Conservation (phyloP, 2,113 vertebrate genomes). For the Nesoenas mayeri region DNA sequence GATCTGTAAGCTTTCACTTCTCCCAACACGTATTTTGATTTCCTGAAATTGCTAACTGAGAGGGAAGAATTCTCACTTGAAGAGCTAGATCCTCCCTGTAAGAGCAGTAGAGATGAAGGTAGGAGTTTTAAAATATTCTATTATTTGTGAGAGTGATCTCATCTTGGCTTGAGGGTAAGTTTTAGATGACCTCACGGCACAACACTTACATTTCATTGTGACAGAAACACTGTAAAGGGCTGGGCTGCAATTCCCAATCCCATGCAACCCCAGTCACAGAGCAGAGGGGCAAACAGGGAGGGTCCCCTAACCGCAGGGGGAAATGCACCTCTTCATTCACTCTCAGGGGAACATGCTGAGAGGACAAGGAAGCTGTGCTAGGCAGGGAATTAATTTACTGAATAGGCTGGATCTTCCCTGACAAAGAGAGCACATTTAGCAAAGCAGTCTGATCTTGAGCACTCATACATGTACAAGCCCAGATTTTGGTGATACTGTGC, state of each 20-base stretch:
- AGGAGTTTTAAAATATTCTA: neutral
- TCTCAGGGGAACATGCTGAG: neutral
- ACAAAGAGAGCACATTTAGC: neutral
- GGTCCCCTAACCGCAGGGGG: neutral
- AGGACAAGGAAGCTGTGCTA: neutral
- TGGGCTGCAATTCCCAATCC: neutral
- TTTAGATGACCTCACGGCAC: neutral
- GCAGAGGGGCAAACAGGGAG: neutral
- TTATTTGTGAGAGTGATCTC: neutral
- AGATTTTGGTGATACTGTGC: neutral
- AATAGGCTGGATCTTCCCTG: neutral
- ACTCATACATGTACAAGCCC: neutral
- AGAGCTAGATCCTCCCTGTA: neutral
- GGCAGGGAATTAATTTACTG: neutral
- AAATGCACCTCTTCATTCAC: neutral
- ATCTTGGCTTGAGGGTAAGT: neutral
- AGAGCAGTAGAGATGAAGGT: neutral
- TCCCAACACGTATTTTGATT: neutral
- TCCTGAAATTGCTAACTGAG: neutral
- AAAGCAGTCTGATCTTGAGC: neutral
- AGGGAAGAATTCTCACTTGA: neutral
- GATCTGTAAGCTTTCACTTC: neutral
- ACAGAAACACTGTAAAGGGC: neutral
- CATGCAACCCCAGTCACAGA: neutral
- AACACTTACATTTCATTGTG: neutral